Evolutionary conservation across 2,113 vertebrate species (phyloP), one percentile per base, ranked within the genome.

Genomic region (Asarcornis scutulata): DNA sequence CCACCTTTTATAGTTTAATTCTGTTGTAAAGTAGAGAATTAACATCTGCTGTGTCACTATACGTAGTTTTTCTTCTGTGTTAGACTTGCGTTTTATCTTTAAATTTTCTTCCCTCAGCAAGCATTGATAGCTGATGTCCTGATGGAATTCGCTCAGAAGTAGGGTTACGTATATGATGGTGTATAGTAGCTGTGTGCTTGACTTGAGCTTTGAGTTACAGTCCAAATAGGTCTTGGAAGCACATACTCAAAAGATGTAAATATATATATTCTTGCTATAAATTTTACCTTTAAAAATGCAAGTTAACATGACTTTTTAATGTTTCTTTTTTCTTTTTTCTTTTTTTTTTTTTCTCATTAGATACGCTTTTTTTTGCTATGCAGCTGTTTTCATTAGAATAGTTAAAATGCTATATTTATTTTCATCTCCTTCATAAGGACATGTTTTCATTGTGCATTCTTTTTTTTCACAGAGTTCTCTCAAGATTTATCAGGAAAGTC

Each of bases 401-500:
- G 21, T 9, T 88, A 17, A 73, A 56, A 12, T 76, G 13, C 34
- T 93, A 31, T 21, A 29, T 32, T 58, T 58, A 14, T 63, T 59
- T 60, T 60, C 21, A 59, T n/a, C 0, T 8, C 3, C 11, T 56
- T 17, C 27, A 2, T 73, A 52, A 59, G 23, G 83, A 44, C 5
- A 6, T 72, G 38, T 52, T 85, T 88, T 89, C 78, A 69, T 31
- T 68, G 13, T 92, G 5, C 36, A 78, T 95, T 76, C 58, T 59
- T 90, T 59, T 46, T 73, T 87, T 59, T 90, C 76, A 23, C 64
- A 99, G 99, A 98, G 97, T 77, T 98, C 98, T 87, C 98, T 99
- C 38, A 98, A 98, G 91, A 97, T 98, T 78, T 99, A 98, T 88
- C 98, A 92, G 25, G 95, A 98, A 32, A 97, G 98, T 67, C 98